Conservation (phyloP, 2,113 vertebrate species). For the Hypanus sabinus region DNA sequence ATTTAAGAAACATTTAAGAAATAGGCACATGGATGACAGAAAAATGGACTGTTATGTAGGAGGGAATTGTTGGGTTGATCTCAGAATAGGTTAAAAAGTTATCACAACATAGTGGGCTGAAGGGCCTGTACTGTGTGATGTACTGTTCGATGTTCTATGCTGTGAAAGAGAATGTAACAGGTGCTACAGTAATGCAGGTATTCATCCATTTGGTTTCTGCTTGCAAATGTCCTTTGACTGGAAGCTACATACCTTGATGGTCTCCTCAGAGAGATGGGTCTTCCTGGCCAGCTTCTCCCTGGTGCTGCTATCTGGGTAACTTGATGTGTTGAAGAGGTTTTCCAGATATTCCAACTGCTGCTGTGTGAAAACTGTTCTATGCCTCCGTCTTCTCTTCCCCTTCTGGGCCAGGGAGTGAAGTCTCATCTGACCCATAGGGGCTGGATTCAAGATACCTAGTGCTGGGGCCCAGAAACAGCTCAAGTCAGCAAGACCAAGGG, state of each 20-base stretch:
- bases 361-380: conserved; percentile 57
- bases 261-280: conserved; percentile 55
- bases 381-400: conserved; percentile 35
- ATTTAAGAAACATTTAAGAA: too few relatives aligned
- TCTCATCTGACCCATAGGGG: neutral
- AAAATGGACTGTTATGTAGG: too few relatives aligned
- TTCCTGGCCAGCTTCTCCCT: conserved; percentile 50
- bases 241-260: conserved; percentile 52
- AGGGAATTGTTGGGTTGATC: too few relatives aligned
- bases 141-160: too few relatives aligned
- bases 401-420: conserved; percentile 35
- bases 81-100: too few relatives aligned
- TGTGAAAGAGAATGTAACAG: too few relatives aligned
- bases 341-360: conserved; percentile 53
- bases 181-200: too few relatives aligned
- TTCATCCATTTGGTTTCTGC: too few relatives aligned
- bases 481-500: neutral
- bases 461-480: too few relatives aligned
- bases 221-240: neutral
- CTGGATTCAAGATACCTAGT: neutral
- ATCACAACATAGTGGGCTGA: too few relatives aligned
- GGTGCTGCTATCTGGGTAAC: conserved; percentile 50
- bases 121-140: too few relatives aligned
- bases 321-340: conserved; percentile 48
- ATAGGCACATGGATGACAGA: too few relatives aligned